Conservation (phyloP, 2,797 vertebrate genomes). For the Enteromius thamalakanensis region DNA sequence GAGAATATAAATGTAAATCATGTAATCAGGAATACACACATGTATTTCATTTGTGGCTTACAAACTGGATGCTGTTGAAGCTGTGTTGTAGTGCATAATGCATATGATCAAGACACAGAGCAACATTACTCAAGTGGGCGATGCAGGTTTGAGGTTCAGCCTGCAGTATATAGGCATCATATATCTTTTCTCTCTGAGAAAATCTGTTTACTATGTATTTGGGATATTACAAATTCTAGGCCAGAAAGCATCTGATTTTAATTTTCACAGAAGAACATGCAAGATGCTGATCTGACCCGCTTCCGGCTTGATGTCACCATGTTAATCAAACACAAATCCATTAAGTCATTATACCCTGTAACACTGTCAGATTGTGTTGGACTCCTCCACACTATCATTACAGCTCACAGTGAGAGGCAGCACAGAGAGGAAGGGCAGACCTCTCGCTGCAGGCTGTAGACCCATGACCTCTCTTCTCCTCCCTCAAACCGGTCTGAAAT, state of each 20-base stretch:
- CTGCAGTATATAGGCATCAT: background rate
- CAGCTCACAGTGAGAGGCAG: slow-evolving; percentile 2
- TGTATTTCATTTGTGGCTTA: background rate
- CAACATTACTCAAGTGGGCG: background rate
- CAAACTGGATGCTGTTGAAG: slow-evolving; percentile 4
- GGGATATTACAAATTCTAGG: too few relatives aligned
- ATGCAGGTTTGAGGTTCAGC: background rate
- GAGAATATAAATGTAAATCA: background rate
- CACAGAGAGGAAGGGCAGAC: background rate
- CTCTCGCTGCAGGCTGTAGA: slow-evolving; percentile 27
- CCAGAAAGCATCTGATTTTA: background rate
- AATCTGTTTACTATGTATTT: background rate
- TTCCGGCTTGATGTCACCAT: slow-evolving; percentile 12
- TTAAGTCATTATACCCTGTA: slow-evolving; percentile 13
- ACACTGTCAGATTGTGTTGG: slow-evolving; percentile 21
- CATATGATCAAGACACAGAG: too few relatives aligned
- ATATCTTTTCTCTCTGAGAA: background rate
- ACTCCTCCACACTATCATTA: slow-evolving; percentile 19
- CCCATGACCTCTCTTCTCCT: slow-evolving; percentile 13
- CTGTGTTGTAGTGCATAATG: background rate
- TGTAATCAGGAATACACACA: background rate
- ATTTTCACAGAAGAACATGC: slow-evolving; percentile 10
- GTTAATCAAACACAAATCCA: slow-evolving; percentile 45
- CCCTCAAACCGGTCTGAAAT: slow-evolving; percentile 7
- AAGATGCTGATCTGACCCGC: slow-evolving; percentile 28